Conservation (phyloP, 2,888 invertebrate species). For the Pteria penguin region DNA sequence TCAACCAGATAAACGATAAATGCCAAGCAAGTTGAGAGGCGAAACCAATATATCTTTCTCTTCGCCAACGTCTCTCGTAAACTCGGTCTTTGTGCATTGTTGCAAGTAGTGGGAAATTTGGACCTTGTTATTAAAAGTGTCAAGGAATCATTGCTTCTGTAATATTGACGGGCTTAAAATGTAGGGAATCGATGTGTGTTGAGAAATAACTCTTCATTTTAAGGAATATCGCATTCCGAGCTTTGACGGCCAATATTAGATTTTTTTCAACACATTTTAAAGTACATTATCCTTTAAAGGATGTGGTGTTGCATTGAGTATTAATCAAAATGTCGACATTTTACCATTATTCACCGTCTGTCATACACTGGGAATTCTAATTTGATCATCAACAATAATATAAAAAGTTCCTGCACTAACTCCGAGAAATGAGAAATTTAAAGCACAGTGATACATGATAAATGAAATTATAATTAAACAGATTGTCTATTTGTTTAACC, state of each 20-base stretch:
- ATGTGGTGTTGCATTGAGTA: not conserved
- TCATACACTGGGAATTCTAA: too few species aligned
- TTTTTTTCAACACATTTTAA: not conserved
- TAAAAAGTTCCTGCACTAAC: too few species aligned
- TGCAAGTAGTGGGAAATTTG: not conserved
- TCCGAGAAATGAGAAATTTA: too few species aligned
- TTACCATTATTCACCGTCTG: too few species aligned
- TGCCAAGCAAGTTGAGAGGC: slow-evolving; percentile 6
- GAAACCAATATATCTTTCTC: slow-evolving; percentile 4
- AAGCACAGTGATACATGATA: too few species aligned
- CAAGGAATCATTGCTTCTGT: not conserved
- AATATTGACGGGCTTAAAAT: not conserved
- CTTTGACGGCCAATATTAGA: not conserved
- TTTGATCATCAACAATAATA: too few species aligned
- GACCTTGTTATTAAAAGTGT: not conserved
- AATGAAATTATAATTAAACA: too few species aligned
- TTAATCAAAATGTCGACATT: not conserved
- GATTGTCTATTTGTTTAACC: too few species aligned
- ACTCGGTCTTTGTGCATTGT: not conserved
- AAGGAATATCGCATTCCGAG: not conserved
- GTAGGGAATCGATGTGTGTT: not conserved
- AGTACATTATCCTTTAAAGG: not conserved
- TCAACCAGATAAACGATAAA: slow-evolving; percentile 16
- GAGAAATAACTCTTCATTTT: not conserved
- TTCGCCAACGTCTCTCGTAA: not conserved